Percentiles rank a stretch among this genome's conserved stretches.
Evolutionary conservation across 1,140 invertebrate species (phyloP).

Genomic region (Calephelis nemesis): DNA sequence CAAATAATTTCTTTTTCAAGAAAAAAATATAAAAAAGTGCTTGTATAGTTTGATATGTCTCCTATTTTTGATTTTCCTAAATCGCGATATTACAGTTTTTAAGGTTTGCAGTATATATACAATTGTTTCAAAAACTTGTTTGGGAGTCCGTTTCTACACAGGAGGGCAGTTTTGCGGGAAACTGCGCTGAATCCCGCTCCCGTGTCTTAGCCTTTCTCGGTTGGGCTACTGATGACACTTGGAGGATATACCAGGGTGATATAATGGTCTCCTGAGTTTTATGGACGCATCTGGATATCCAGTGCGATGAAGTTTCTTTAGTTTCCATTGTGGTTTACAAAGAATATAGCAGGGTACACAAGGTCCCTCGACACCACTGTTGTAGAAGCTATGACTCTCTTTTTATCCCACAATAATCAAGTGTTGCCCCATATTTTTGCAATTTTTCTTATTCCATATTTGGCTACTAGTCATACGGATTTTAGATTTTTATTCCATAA

Average conservation of each 20-base stretch:
- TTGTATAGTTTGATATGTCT: no score
- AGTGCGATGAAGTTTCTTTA: background rate
- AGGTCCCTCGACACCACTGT: constrained; percentile 33
- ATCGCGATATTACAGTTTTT: constrained; percentile 41
- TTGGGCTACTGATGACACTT: background rate
- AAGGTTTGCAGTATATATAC: constrained; percentile 28
- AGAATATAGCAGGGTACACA: background rate
- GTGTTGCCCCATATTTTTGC: no score
- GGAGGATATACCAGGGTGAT: no score
- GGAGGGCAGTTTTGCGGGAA: constrained; percentile 25
- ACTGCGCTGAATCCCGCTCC: background rate
- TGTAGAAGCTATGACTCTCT: constrained; percentile 40
- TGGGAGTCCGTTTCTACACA: constrained; percentile 40
- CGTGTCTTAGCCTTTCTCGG: background rate
- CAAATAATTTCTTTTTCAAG: no score
- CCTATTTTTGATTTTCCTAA: constrained; percentile 18
- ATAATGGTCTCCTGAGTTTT: no score
- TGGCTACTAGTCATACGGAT: no score
- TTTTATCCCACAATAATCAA: constrained; percentile 15
- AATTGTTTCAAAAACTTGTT: background rate
- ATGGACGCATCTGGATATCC: background rate
- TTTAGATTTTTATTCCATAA: no score
- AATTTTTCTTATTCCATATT: no score
- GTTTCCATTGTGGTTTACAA: background rate
- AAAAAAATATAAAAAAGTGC: no score